Base-by-base conservation (phyloP, 2,888 invertebrate species). In the Leucophenga maculata region DNA sequence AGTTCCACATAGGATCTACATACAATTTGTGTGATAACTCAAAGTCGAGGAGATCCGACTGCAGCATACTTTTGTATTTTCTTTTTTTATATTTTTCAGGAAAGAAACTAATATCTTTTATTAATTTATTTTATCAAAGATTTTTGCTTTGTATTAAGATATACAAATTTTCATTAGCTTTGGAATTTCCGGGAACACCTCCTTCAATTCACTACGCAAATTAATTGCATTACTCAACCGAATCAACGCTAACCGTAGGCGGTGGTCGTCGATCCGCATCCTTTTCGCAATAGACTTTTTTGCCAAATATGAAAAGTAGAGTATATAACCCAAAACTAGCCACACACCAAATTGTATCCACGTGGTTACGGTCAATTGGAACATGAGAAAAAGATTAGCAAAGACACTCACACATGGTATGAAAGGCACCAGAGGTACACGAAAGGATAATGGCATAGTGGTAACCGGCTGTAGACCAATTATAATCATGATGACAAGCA, bases 311-410 rank as follows among this genome's bases (percentile, higher is more conserved):
- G 31, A 32, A 59, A 59, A 59, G 32, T 59, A 59, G 6, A n/a
- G n/a, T 32, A 26, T 16, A 59, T n/a, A n/a, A n/a, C n/a, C n/a
- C n/a, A n/a, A n/a, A n/a, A n/a, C n/a, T n/a, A n/a, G n/a, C n/a
- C n/a, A n/a, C n/a, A n/a, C n/a, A n/a, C n/a, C n/a, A n/a, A 59
- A 20, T 8, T 16, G 31, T 59, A 59, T 59, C 31, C 31, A 59
- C 14, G 59, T 59, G n/a, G n/a, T n/a, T n/a, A 13, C 14, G 6
- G n/a, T 22, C 60, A 60, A 60, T 39, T 60, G 60, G n/a, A 16
- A 20, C 57, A 57, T 57, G 11, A 57, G 16, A n/a, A 31, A 57
- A 6, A 57, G 13, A 14, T 57, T 57, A 13, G 31, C 31, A 16
- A 57, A 57, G 11, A 57, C 31, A 14, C 57, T 57, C 8, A 57